phyloP scores from a whole-genome alignment of 2,797 vertebrate genomes.

The Corythornis leucogaster region DNA sequence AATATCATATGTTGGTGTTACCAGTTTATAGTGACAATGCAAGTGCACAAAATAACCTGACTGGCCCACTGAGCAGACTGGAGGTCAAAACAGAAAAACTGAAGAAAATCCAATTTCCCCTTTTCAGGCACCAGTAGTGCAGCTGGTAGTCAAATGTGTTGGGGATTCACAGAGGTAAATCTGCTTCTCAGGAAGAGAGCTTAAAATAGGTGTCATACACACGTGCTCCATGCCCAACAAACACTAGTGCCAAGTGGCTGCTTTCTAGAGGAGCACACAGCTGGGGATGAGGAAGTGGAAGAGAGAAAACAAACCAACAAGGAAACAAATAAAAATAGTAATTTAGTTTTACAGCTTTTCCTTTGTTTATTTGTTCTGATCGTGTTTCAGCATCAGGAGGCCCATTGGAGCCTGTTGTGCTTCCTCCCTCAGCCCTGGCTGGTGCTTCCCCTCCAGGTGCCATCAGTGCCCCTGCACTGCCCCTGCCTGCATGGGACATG shows the following conservation, averaged over 20 bases:
- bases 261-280: constrained; percentile 20
- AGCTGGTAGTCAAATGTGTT: background rate
- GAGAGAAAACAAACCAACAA: constrained; percentile 21
- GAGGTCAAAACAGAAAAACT: background rate
- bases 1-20: background rate
- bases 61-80: background rate
- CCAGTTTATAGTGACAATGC: background rate
- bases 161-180: background rate
- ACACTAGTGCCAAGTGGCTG: constrained; percentile 31
- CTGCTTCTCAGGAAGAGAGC: background rate
- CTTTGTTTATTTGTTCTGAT: constrained; percentile 67
- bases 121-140: background rate
- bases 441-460: background rate
- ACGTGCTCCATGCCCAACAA: background rate
- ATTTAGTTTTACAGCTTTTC: constrained; percentile 67
- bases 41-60: background rate
- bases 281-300: constrained; percentile 48
- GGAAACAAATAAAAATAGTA: constrained; percentile 49
- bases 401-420: constrained; percentile 11
- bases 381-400: constrained; percentile 42
- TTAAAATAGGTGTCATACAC: background rate
- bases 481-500: background rate
- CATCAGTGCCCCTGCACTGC: background rate
- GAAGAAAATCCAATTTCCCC: background rate
- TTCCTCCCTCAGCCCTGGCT: background rate